A percentile compares a stretch with the other conserved stretches of the same genome.
phyloP scores from a whole-genome alignment of 2,113 vertebrate genomes.

The Carassius carassius region DNA sequence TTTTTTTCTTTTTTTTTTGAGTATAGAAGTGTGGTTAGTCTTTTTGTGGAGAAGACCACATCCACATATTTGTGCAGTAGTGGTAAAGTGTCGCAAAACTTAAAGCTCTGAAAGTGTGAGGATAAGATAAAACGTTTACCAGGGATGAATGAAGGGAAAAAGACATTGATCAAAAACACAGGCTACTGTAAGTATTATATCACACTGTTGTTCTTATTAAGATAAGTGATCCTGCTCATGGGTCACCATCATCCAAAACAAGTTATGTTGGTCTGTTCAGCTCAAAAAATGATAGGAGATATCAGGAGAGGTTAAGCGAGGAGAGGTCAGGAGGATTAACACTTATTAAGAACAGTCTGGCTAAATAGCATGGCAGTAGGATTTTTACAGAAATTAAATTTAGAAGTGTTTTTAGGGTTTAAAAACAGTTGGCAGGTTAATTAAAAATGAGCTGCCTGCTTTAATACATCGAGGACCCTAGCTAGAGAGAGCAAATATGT shows the following conservation, averaged over 20 bases:
- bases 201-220: neutral
- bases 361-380: neutral
- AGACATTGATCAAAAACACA: neutral
- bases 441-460: neutral
- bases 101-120: too few species aligned
- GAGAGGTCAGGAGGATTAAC: neutral
- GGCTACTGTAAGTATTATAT: neutral
- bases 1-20: too few species aligned
- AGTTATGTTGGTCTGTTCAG: neutral
- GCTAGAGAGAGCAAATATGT: neutral
- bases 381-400: neutral
- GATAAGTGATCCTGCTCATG: neutral
- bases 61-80: too few species aligned
- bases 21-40: too few species aligned
- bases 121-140: too few species aligned
- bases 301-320: neutral
- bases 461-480: conserved; percentile 8
- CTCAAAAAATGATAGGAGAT: neutral
- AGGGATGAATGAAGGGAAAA: neutral
- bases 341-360: neutral
- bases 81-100: too few species aligned
- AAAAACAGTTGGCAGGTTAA: neutral
- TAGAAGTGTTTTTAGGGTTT: neutral
- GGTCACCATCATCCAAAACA: neutral
- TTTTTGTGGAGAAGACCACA: too few species aligned